Conservation (phyloP, 1,140 invertebrate genomes). For the Neodiprion virginianus region DNA sequence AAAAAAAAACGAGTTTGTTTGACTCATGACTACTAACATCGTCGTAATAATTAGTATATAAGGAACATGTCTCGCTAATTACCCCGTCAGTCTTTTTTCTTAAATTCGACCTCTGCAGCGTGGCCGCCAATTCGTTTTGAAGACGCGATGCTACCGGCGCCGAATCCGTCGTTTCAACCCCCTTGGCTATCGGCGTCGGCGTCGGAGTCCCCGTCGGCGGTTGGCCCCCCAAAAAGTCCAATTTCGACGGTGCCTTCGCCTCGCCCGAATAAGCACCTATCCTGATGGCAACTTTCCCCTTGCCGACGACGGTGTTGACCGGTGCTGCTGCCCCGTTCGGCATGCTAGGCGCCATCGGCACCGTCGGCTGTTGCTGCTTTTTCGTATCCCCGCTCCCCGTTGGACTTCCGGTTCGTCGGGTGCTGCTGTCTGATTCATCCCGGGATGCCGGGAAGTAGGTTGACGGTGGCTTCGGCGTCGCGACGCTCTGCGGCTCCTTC, state of each 20-base stretch:
- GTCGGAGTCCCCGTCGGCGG: conserved; percentile 41
- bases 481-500: conserved; percentile 65
- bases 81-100: conserved; percentile 73
- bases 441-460: conserved; percentile 65
- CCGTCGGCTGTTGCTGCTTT: conserved; percentile 23
- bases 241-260: conserved; percentile 69
- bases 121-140: conserved; percentile 75
- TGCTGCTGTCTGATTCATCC: not conserved
- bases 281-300: conserved; percentile 53
- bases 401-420: not conserved
- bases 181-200: conserved; percentile 33
- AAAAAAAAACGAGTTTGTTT: no score
- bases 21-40: no score
- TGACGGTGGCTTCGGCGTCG: conserved; percentile 69
- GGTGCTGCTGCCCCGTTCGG: conserved; percentile 19
- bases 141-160: conserved; percentile 67
- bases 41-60: no score
- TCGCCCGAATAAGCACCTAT: conserved; percentile 58
- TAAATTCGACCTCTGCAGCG: conserved; percentile 76
- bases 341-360: conserved; percentile 14
- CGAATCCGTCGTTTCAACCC: conserved; percentile 32
- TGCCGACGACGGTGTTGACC: conserved; percentile 19
- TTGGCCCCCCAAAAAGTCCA: conserved; percentile 69
- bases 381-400: conserved; percentile 11
- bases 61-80: conserved; percentile 46